A percentile compares a stretch with the other conserved stretches of the same genome.
These are phyloP conservation scores for Cyphomyrmex costatus DNA, from an alignment of 1,140 invertebrate species.

Conservation along the genomic window DNA sequence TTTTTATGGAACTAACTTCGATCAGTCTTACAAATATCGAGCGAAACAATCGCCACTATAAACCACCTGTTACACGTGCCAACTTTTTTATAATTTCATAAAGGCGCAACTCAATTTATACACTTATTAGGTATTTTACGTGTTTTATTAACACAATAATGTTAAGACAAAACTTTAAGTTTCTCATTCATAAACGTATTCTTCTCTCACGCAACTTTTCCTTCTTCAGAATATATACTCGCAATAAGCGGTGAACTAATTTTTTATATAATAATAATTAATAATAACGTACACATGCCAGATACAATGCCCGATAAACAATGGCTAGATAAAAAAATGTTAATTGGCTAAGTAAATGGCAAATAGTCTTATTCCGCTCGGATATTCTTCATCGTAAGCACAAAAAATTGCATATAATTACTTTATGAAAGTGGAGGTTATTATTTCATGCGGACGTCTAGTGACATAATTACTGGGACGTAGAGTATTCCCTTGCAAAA, in stretches of 20 bases:
- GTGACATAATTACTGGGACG: constrained; percentile 25
- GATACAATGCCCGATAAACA: background rate
- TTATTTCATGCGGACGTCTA: background rate
- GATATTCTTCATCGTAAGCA: background rate
- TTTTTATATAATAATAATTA: constrained; percentile 13
- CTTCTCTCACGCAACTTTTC: constrained; percentile 9
- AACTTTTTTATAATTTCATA: constrained; percentile 64
- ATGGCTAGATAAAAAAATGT: background rate
- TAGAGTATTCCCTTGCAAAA: constrained; percentile 6
- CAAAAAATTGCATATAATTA: constrained; percentile 9
- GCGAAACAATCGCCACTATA: constrained; percentile 49
- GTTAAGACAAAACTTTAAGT: constrained; percentile 47
- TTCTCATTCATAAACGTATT: background rate
- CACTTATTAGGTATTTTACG: constrained; percentile 55
- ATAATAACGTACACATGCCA: constrained; percentile 8
- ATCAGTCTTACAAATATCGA: constrained; percentile 52
- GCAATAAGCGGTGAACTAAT: background rate
- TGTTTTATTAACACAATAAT: constrained; percentile 56
- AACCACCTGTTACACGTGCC: constrained; percentile 59
- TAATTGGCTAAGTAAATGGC: constrained; percentile 1
- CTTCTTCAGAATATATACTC: background rate
- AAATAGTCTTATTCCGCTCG: background rate
- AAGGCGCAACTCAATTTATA: constrained; percentile 58
- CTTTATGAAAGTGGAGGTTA: constrained; percentile 7
- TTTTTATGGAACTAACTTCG: background rate